These are phyloP conservation scores for Metellina segmentata DNA, from an alignment of 2,888 invertebrate genomes.

Conservation along the genomic window DNA sequence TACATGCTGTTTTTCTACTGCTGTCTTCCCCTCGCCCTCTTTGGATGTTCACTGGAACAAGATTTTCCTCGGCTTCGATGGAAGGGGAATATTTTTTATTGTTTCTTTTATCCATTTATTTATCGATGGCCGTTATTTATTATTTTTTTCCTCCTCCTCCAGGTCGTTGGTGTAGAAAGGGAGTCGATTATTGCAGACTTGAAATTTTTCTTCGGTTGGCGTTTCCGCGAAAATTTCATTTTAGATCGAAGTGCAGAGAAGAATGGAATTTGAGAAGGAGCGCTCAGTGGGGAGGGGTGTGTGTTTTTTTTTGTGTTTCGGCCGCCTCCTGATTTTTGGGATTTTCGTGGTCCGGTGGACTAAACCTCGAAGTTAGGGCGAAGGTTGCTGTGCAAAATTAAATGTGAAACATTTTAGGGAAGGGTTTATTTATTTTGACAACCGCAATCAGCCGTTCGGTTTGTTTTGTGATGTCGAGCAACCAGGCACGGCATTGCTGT, in stretches of 20 bases:
- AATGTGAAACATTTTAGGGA: too few relatives aligned
- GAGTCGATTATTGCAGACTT: constrained; percentile 18
- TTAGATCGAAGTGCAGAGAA: not conserved
- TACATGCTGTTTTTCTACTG: constrained; percentile 44
- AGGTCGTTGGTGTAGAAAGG: constrained; percentile 8
- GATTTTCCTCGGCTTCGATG: not conserved
- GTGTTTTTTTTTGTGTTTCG: not conserved
- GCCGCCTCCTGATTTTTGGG: not conserved
- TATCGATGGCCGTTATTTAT: constrained; percentile 31
- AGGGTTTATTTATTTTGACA: too few relatives aligned
- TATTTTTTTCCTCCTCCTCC: constrained; percentile 14
- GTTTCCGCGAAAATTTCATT: constrained; percentile 6
- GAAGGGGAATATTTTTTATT: constrained; percentile 20
- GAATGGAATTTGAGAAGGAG: constrained; percentile 19
- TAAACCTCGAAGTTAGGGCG: not conserved
- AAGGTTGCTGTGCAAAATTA: not conserved
- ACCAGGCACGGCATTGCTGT: too few relatives aligned
- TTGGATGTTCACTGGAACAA: constrained; percentile 31
- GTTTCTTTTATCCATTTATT: constrained; percentile 38
- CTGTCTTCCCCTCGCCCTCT: not conserved
- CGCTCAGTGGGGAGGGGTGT: not conserved
- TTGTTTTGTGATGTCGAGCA: too few relatives aligned
- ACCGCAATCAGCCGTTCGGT: too few relatives aligned
- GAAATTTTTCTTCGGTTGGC: not conserved
- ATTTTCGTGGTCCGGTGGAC: not conserved